Base-by-base conservation (phyloP, 2,888 invertebrate species). In the Formica aserva region DNA sequence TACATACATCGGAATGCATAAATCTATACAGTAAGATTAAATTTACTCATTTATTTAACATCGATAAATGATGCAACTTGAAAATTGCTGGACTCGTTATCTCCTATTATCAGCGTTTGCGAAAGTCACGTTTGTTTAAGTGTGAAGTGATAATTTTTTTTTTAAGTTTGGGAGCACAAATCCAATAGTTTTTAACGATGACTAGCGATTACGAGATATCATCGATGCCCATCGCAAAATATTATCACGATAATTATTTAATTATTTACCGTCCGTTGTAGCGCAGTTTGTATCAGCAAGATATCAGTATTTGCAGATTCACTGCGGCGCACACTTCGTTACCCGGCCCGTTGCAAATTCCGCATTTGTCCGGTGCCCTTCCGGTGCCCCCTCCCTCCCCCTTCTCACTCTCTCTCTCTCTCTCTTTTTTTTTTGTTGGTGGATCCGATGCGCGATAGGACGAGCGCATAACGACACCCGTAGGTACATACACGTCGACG, bases 401-500 rank as follows among this genome's bases (percentile, higher is more conserved):
- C n/a, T 29, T 18, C 6, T 26, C 38, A 8, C n/a, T 52, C 38
- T 74, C 38, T 9, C 38, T 60, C 48, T 32, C 32, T 32, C 32
- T 32, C 29, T 13, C 13, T 45, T 83, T 35, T 74, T 74, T 76
- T 76, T 82, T 82, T 62, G 41, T 66, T 86, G 85, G 83, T 86
- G 87, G 71, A 84, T 66, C 57, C 83, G 77, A 84, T 48, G 84
- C 82, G 84, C 83, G 86, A 87, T 85, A 84, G 83, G 83, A 88
- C 82, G 86, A 48, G 82, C 90, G 84, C 78, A 83, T 90, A 91
- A 91, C 90, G 85, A 85, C 87, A 89, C 90, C 91, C 89, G 88
- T 84, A 91, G 90, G 90, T 91, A 91, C 87, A 89, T 86, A 85
- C 89, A 87, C 88, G 89, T 90, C 87, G 90, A 84, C 92, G 91